These are phyloP conservation scores for Grammomys dolichurus DNA, from an alignment of 2,113 vertebrate species.

Conservation along the genomic window DNA sequence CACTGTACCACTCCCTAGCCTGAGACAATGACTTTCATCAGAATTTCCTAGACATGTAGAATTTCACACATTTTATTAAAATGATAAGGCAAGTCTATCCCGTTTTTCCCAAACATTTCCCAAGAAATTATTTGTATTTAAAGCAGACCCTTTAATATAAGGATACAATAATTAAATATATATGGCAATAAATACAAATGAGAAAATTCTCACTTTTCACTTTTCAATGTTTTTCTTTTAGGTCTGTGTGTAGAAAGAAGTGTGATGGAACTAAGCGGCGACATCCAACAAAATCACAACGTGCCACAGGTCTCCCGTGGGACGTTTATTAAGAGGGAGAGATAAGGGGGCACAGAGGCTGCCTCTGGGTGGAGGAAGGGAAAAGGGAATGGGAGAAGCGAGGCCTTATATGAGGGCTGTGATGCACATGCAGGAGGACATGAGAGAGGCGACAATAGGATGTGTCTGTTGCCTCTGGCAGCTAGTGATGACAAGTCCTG, in stretches of 20 bases:
- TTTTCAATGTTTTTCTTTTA: slow-evolving; percentile 17
- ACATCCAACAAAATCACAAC: too few relatives aligned
- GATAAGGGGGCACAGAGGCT: too few relatives aligned
- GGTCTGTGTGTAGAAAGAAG: background rate
- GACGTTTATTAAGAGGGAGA: too few relatives aligned
- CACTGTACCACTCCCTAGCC: background rate
- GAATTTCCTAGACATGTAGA: background rate
- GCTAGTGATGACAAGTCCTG: too few relatives aligned
- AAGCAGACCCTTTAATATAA: background rate
- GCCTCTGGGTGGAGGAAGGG: too few relatives aligned
- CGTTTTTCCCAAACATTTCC: slow-evolving; percentile 49
- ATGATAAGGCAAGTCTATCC: background rate
- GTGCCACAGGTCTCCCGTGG: too few relatives aligned
- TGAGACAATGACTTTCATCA: background rate
- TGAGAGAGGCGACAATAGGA: too few relatives aligned
- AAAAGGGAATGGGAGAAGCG: too few relatives aligned
- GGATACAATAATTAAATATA: background rate
- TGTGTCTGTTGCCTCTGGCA: too few relatives aligned
- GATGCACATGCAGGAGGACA: too few relatives aligned
- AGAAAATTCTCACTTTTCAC: slow-evolving; percentile 9
- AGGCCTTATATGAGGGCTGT: too few relatives aligned
- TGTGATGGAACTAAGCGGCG: background rate
- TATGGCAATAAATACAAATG: background rate
- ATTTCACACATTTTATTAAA: background rate
- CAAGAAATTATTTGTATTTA: slow-evolving; percentile 44